Evolutionary conservation across 2,797 vertebrate genomes (phyloP), one percentile per base, ranked within the genome.

Genomic region (Macroramphosus scolopax): DNA sequence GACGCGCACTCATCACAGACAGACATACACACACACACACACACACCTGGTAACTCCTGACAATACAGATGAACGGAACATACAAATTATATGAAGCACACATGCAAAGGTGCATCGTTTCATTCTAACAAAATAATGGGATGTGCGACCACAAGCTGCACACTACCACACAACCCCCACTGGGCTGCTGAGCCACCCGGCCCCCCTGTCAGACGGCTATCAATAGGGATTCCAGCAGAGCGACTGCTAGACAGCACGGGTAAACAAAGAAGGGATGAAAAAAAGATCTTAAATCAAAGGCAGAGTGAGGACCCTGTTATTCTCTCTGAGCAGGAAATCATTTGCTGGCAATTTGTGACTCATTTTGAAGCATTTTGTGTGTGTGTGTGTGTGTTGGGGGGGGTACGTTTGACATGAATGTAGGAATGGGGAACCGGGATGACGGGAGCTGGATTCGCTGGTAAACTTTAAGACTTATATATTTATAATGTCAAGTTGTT

Each of bases 141-240:
- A 45, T 40, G 43, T 16, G 17, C 4, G 12, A 6, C 38, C 49
- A 63, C 43, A 58, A 17, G 74, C 37, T 51, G 56, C 43, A 68
- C 6, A 51, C 64, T n/a, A n/a, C n/a, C 28, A 28, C 51, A 18
- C 31, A 59, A 75, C 54, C 47, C 65, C 73, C 82, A 57, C 41
- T 28, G 72, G 71, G 78, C 84, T 71, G 59, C 66, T 75, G 64
- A 54, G 60, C 72, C 68, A 68, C 48, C 82, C 40, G 9, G 70
- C 77, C 83, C 85, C 73, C 80, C 70, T 6, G 78, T 81, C 75
- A 82, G 84, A 84, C 75, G 87, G 80, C 72, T 90, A 90, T 92
- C 92, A 93, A 92, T 89, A 89, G 72, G 75, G 84, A 92, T 87
- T 88, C 87, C 88, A 87, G 75, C 75, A 75, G 82, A 68, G 88